These are phyloP conservation scores for Gandaritis pyraliata DNA, from an alignment of 2,888 invertebrate species.

Conservation along the genomic window DNA sequence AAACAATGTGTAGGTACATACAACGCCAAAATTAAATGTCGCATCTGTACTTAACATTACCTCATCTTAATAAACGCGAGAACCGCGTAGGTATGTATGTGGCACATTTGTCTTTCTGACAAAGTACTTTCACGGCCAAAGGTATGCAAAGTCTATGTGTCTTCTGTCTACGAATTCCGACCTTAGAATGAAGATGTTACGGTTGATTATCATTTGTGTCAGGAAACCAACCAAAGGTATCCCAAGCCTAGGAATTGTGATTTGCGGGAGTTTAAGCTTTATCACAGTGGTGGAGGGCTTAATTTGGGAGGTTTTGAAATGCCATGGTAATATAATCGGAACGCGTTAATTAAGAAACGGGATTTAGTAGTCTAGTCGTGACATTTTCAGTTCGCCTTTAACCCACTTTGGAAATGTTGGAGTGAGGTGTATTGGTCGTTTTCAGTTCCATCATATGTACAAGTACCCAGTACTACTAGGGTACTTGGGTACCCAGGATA, in stretches of 20 bases:
- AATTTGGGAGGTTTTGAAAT: slow-evolving; percentile 18
- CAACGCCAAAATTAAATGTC: slow-evolving; percentile 21
- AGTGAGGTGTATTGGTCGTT: not conserved
- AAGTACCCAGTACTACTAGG: no score
- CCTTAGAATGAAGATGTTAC: slow-evolving; percentile 24
- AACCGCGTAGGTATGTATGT: slow-evolving; percentile 57
- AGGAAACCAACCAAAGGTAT: slow-evolving; percentile 20
- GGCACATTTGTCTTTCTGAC: slow-evolving; percentile 65
- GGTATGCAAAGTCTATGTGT: slow-evolving; percentile 49
- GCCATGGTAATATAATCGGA: slow-evolving; percentile 61
- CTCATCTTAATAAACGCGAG: slow-evolving; percentile 49
- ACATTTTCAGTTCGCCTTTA: slow-evolving; percentile 33
- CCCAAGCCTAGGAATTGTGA: slow-evolving; percentile 6
- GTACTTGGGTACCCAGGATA: no score
- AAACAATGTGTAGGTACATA: no score
- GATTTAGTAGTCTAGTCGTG: slow-evolving; percentile 56
- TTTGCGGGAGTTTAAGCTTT: slow-evolving; percentile 21
- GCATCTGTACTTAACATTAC: slow-evolving; percentile 47
- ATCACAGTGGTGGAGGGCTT: slow-evolving; percentile 2
- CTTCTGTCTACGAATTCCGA: slow-evolving; percentile 12
- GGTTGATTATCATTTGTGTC: slow-evolving; percentile 37
- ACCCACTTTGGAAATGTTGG: slow-evolving; percentile 35
- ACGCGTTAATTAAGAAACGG: slow-evolving; percentile 62
- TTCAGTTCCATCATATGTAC: no score
- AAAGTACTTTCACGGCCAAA: slow-evolving; percentile 62